These are phyloP conservation scores for Tipula helvola DNA, from an alignment of 2,888 invertebrate species.

Conservation along the genomic window DNA sequence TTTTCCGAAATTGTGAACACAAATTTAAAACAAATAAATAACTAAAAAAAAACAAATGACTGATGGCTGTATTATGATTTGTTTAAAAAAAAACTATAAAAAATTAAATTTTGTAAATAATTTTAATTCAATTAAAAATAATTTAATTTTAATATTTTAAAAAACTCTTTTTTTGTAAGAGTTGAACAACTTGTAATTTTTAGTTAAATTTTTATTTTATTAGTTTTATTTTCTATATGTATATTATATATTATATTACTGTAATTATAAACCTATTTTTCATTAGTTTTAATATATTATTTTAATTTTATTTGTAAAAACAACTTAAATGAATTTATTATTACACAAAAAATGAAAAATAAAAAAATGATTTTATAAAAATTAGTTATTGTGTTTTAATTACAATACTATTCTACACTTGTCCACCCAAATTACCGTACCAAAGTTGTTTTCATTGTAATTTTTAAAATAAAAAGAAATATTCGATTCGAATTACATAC, in stretches of 20 bases:
- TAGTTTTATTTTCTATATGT: background rate
- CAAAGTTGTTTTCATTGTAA: too few species aligned
- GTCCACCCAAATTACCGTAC: too few species aligned
- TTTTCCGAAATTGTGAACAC: background rate
- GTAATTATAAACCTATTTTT: background rate
- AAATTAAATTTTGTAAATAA: background rate
- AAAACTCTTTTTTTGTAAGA: background rate
- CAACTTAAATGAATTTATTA: constrained; percentile 4
- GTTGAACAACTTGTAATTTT: background rate
- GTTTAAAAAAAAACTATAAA: background rate
- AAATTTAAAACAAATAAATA: background rate
- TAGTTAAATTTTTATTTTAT: background rate
- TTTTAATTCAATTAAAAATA: background rate
- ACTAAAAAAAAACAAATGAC: background rate
- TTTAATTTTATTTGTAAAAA: background rate
- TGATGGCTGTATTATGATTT: background rate
- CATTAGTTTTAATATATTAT: background rate
- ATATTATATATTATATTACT: background rate
- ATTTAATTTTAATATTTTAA: background rate
- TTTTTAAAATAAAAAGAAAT: too few species aligned
- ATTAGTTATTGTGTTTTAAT: background rate
- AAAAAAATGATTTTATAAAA: background rate
- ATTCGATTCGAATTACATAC: too few species aligned
- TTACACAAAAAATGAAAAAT: background rate
- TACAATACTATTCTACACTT: too few species aligned